A percentile compares a stretch with the other conserved stretches of the same genome.
Conservation (phyloP, 2,888 invertebrate genomes). For the Agelastica alni region DNA sequence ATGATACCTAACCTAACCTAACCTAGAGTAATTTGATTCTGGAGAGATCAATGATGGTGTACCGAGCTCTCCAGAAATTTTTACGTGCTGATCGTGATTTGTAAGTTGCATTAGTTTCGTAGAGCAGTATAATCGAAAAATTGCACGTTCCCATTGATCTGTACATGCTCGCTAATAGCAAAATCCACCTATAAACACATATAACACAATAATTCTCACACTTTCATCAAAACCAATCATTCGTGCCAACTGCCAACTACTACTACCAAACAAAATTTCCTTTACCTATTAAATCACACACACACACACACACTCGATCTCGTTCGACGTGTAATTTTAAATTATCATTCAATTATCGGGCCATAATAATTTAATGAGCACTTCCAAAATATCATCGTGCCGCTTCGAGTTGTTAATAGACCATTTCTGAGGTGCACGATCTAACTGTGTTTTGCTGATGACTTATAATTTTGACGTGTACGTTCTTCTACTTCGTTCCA, state of each 20-base stretch:
- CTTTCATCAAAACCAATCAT: slow-evolving; percentile 33
- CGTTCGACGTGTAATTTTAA: slow-evolving; percentile 14
- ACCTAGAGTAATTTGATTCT: too few species aligned
- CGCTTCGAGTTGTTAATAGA: slow-evolving; percentile 24
- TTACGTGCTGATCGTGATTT: too few species aligned
- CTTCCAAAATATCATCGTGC: slow-evolving; percentile 31
- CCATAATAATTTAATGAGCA: slow-evolving; percentile 28
- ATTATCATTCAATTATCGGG: slow-evolving; percentile 29
- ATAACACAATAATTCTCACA: slow-evolving; percentile 31
- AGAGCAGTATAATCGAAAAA: background rate
- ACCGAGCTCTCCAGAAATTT: too few species aligned
- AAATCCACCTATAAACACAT: slow-evolving; percentile 10
- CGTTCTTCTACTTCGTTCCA: slow-evolving; percentile 19
- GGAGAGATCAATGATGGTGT: too few species aligned
- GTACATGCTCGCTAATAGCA: slow-evolving; percentile 5
- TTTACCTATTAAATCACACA: slow-evolving; percentile 20
- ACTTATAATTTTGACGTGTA: slow-evolving; percentile 23
- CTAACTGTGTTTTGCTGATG: slow-evolving; percentile 25
- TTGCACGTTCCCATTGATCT: background rate
- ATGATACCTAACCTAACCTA: too few species aligned
- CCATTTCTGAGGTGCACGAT: slow-evolving; percentile 22
- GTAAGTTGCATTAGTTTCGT: background rate
- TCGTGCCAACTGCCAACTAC: slow-evolving; percentile 10
- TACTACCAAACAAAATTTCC: slow-evolving; percentile 10
- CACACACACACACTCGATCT: slow-evolving; percentile 11